A percentile compares a stretch with the other conserved stretches of the same genome.
phyloP scores from a whole-genome alignment of 2,888 invertebrate species.

The Antheraea yamamai region DNA sequence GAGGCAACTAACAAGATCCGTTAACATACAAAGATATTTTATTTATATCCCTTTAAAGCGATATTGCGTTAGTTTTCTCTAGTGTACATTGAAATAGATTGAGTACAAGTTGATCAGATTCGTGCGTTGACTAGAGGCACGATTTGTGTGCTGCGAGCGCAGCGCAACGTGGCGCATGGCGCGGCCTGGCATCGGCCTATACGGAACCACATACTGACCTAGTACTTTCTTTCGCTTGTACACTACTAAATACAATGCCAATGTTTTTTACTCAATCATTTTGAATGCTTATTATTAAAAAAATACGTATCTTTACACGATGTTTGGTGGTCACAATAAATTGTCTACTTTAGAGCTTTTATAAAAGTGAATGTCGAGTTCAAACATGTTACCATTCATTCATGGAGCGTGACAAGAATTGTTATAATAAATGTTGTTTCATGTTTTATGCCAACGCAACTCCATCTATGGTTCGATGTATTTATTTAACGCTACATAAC shows the following conservation, averaged over 20 bases:
- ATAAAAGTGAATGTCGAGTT: slow-evolving; percentile 28
- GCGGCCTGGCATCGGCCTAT: slow-evolving; percentile 31
- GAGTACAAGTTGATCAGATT: slow-evolving; percentile 20
- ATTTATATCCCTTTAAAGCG: slow-evolving; percentile 6
- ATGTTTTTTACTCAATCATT: slow-evolving; percentile 16
- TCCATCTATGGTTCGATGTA: neutral
- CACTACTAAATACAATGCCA: slow-evolving; percentile 4
- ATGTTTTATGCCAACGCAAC: neutral
- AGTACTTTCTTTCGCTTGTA: slow-evolving; percentile 32
- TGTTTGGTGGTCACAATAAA: slow-evolving; percentile 2
- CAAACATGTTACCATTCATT: slow-evolving; percentile 8
- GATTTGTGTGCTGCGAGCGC: slow-evolving; percentile 46
- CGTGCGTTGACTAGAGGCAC: slow-evolving; percentile 54
- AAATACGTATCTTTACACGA: neutral
- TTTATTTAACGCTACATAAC: slow-evolving; percentile 3
- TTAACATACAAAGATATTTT: neutral
- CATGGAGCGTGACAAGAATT: slow-evolving; percentile 10
- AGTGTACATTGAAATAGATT: slow-evolving; percentile 8
- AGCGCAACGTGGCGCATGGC: neutral
- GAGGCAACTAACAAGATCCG: neutral
- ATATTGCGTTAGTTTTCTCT: neutral
- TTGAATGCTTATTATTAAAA: neutral
- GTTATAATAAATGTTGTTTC: neutral
- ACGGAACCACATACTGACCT: slow-evolving; percentile 67
- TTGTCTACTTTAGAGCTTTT: slow-evolving; percentile 11